Percentiles rank a stretch among this genome's conserved stretches.
phyloP scores from a whole-genome alignment of 2,113 vertebrate genomes.

The human region DNA sequence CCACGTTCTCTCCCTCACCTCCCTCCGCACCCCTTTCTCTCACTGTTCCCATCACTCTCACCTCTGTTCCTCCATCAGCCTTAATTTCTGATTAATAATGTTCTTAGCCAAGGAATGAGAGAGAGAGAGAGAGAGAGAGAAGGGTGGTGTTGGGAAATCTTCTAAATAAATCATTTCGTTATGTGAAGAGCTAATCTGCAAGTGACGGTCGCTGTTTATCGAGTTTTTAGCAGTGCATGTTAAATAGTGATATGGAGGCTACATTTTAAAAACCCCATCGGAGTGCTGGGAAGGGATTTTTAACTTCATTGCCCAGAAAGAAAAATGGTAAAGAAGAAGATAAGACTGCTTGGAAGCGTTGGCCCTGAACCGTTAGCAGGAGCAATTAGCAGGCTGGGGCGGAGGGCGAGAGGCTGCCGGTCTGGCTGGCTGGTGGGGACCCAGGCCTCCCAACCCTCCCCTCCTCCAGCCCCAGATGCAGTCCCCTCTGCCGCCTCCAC shows the following conservation, averaged over 20 bases:
- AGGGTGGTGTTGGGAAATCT: conserved; percentile 60
- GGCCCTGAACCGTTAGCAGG: conserved; percentile 70
- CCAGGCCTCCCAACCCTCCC: rapidly evolving
- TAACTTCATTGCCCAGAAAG: conserved; percentile 84
- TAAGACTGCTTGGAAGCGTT: conserved; percentile 74
- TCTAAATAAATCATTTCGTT: conserved; percentile 86
- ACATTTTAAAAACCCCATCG: conserved; percentile 54
- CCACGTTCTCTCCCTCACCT: not conserved
- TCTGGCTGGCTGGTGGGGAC: not conserved
- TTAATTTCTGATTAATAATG: conserved; percentile 86
- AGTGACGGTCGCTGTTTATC: conserved; percentile 83
- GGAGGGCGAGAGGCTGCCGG: not conserved
- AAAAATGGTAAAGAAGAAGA: conserved; percentile 80
- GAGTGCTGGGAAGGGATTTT: conserved; percentile 80
- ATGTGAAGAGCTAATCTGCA: conserved; percentile 84
- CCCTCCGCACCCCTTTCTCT: not conserved
- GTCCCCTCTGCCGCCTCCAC: rapidly evolving
- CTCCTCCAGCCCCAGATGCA: rapidly evolving
- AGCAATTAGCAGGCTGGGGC: conserved; percentile 65
- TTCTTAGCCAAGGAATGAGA: conserved; percentile 81
- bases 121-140: not conserved
- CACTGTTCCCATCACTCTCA: conserved; percentile 44
- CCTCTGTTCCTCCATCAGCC: conserved; percentile 61
- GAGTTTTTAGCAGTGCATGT: conserved; percentile 85
- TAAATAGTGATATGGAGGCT: conserved; percentile 84